Base-by-base conservation (phyloP, 2,888 invertebrate genomes). In the Sturmia bella region DNA sequence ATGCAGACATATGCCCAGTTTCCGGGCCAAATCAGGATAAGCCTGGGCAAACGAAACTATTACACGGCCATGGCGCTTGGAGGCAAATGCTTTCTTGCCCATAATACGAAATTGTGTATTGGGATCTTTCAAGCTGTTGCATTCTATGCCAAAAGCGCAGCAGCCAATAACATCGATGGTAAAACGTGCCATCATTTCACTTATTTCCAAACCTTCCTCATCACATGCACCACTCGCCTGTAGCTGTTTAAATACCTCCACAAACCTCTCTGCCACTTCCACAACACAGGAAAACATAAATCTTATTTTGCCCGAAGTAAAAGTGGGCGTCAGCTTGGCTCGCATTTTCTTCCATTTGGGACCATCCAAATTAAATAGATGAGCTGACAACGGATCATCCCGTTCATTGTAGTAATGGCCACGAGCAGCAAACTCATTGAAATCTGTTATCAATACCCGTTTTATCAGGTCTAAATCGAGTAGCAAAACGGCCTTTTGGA, bases 91-190 rank as follows among this genome's bases (percentile, higher is more conserved):
- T 69, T 85, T 86, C 7, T 84, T 84, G 3, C 90, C 89, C 80
- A 88, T 86, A 0, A 84, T 68, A 27, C 89, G 87, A 78, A 92
- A 92, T 69, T 90, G 87, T 0, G 90, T 87, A 41, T 91, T 84
- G 0, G 90, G 89, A 85, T 92, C 87, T 27, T 86, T 86, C 43
- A 92, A 87, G 17, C 91, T 91, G 63, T 92, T 91, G 83, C 91
- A 90, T 19, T 92, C 91, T 5, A 92, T 86, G 1, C 92, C 92
- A 84, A 92, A 92, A 6, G 91, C 92, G 84, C 91, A 91, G 11
- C 87, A 89, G 12, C 92, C 92, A 64, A 92, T 92, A 0, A 92
- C 91, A 84, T 93, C 92, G 13, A 91, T 92, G 13, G 92, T 92
- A 80, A 90, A 92, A n/a, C 91, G 89, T 0, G 91, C 91, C 56